Percentiles rank a stretch among this genome's conserved stretches.
Conservation (phyloP, 2,888 invertebrate genomes). For the Drosophila atripex region DNA sequence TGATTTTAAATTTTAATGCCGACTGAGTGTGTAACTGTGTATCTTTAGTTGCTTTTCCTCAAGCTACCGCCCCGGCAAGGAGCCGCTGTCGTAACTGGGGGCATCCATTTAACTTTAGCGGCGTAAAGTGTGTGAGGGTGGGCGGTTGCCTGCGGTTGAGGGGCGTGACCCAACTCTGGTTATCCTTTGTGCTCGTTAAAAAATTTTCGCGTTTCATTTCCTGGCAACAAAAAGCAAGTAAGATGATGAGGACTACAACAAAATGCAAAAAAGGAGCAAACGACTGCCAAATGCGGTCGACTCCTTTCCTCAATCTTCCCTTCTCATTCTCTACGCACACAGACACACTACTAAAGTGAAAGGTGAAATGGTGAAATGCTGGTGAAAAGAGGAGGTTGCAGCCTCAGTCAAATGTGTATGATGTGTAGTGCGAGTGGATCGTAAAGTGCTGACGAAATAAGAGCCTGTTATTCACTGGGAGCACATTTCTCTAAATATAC, state of each 20-base stretch:
- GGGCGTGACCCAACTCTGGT: slow-evolving; percentile 40
- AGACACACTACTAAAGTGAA: background rate
- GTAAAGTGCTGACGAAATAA: slow-evolving; percentile 63
- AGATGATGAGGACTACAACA: slow-evolving; percentile 34
- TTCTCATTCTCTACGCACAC: slow-evolving; percentile 8
- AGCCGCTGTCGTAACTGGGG: slow-evolving; percentile 62
- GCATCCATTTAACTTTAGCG: slow-evolving; percentile 70
- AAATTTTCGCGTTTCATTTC: slow-evolving; percentile 76
- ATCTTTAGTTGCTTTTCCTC: slow-evolving; percentile 7
- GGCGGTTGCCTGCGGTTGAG: slow-evolving; percentile 43
- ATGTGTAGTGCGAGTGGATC: slow-evolving; percentile 43
- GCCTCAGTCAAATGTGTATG: slow-evolving; percentile 54
- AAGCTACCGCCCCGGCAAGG: slow-evolving; percentile 33
- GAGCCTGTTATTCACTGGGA: slow-evolving; percentile 47
- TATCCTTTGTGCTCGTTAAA: slow-evolving; percentile 74
- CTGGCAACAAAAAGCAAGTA: slow-evolving; percentile 57
- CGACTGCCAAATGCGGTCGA: slow-evolving; percentile 69
- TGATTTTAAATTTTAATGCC: slow-evolving; percentile 66
- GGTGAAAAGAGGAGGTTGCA: slow-evolving; percentile 26
- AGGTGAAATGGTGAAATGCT: slow-evolving; percentile 14
- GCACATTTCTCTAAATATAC: slow-evolving; percentile 29
- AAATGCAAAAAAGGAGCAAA: slow-evolving; percentile 31
- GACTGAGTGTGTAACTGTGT: slow-evolving; percentile 44
- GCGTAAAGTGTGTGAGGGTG: slow-evolving; percentile 40
- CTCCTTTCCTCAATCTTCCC: slow-evolving; percentile 14